Conservation (phyloP, 30 jellyfish, hydroid and myxozoan genomes). For the Nemopilema nomurai region DNA sequence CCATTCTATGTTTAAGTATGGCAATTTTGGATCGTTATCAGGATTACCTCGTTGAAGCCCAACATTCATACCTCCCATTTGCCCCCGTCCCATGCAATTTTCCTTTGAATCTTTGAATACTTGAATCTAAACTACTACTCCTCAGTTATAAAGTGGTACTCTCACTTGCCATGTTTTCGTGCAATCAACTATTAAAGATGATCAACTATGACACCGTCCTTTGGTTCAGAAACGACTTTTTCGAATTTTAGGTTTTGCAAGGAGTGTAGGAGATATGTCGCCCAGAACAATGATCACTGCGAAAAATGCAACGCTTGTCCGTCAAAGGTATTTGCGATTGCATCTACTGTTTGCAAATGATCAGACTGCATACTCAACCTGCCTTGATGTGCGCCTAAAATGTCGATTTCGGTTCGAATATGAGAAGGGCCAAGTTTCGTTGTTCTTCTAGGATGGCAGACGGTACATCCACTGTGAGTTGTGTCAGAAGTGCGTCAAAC, state of each 20-base stretch:
- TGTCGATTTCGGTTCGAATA: too few relatives aligned
- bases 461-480: constrained; percentile 83
- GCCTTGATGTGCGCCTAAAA: too few relatives aligned
- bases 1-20: too few relatives aligned
- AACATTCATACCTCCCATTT: too few relatives aligned
- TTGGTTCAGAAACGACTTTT: not conserved
- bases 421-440: not conserved
- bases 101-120: too few relatives aligned
- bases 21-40: too few relatives aligned
- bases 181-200: not conserved
- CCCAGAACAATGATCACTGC: constrained; percentile 81
- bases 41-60: too few relatives aligned
- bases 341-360: too few relatives aligned
- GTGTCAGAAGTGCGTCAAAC: constrained; percentile 88
- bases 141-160: too few relatives aligned
- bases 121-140: too few relatives aligned
- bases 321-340: constrained; percentile 61
- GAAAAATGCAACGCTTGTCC: constrained; percentile 68
- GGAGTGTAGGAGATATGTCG: constrained; percentile 71
- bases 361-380: not conserved
- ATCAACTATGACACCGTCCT: not conserved
- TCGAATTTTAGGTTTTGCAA: constrained; percentile 61
- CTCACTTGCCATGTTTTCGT: too few relatives aligned
- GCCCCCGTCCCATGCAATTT: too few relatives aligned
- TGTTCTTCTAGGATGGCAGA: constrained; percentile 78